phyloP scores from a whole-genome alignment of 2,797 vertebrate species.

The Neopelma chrysocephalum region DNA sequence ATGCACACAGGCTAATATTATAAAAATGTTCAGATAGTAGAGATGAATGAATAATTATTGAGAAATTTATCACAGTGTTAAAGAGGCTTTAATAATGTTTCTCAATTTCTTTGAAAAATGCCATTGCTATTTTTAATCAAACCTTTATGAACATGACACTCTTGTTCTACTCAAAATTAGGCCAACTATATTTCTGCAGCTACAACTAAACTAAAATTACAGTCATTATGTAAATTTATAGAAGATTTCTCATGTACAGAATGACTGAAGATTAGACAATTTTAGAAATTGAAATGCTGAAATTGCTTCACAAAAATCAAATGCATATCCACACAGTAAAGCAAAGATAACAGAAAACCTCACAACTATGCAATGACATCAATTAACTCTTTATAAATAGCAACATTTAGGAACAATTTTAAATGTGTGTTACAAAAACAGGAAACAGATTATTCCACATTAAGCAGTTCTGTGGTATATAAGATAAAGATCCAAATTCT shows the following conservation, averaged over 20 bases:
- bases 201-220: constrained; percentile 11
- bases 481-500: background rate
- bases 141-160: background rate
- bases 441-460: background rate
- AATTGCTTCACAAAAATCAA: constrained; percentile 46
- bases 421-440: background rate
- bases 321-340: constrained; percentile 17
- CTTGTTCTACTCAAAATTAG: background rate
- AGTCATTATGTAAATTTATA: background rate
- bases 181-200: background rate
- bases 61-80: background rate
- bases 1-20: background rate
- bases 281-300: constrained; percentile 28
- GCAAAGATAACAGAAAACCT: constrained; percentile 46
- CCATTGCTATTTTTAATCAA: background rate
- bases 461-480: background rate
- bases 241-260: background rate
- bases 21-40: constrained; percentile 5
- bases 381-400: constrained; percentile 12
- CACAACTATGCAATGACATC: background rate
- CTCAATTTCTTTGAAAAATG: background rate
- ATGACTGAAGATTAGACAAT: constrained; percentile 28
- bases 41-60: background rate
- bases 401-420: background rate
- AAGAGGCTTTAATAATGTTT: background rate